Base-by-base conservation (phyloP, 2,888 invertebrate species). In the Lobophora halterata region DNA sequence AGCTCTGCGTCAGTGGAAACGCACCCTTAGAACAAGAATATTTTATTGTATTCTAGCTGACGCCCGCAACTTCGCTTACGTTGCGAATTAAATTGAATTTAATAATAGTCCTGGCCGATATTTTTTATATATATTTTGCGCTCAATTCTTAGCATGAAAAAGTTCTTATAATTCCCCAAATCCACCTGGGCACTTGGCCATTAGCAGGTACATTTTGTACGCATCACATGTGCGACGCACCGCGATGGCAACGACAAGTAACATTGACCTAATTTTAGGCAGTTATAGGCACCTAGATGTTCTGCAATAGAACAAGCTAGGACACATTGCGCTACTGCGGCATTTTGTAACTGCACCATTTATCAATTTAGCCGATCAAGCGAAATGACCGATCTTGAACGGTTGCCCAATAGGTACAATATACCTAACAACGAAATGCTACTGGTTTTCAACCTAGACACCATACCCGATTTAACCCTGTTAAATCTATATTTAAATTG, bases 231-330 rank as follows among this genome's bases (percentile, higher is more conserved):
- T 23, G 27, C 29, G 34, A 49, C 46, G 31, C 20, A 25, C 18
- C 6, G 17, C 17, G 5, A 5, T 17, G 17, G 5, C 17, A 13
- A 7, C 27, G 27, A 21, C 32, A 49, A 30, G 35, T 61, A 61
- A 67, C 69, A 69, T 65, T 74, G 73, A 68, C 71, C 74, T 43
- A 61, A 61, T n/a, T n/a, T n/a, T n/a, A n/a, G n/a, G n/a, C n/a
- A n/a, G n/a, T n/a, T n/a, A 68, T 71, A 43, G 46, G 26, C 48
- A 32, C 49, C 52, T 42, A 38, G 30, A 24, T 35, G 36, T 18
- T 18, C 34, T 20, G 18, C 31, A 30, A 30, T 31, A 35, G 26
- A n/a, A n/a, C n/a, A n/a, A n/a, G 17, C 21, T 32, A 16, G 27
- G 24, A 21, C 29, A 49, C 24, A 27, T 26, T 24, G 44, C 51